Evolutionary conservation across 2,888 invertebrate genomes (phyloP), one percentile per base, ranked within the genome.

Genomic region (Gryllus longicercus): DNA sequence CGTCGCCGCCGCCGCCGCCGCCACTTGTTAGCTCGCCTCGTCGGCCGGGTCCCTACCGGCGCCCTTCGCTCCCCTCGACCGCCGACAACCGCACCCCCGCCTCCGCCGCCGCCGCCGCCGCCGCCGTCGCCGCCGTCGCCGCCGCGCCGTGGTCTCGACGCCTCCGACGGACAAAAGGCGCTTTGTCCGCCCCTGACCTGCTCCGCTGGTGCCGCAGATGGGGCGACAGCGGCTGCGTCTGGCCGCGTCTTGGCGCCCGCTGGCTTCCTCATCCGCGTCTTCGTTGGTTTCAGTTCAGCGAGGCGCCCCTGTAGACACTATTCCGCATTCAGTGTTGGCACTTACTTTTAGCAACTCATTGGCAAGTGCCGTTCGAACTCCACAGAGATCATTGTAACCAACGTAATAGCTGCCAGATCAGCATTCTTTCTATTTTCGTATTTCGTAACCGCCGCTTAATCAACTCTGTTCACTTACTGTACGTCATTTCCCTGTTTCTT

Each of bases 1-100:
- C 38, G 76, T 23, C 76, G 76, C 76, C 76, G 25, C 76, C 25
- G 76, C 76, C 76, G 16, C 76, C 76, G 25, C 76, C 21, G 38
- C 76, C 76, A 18, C 76, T 76, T 76, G n/a, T 76, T 76, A 16
- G 23, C 21, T 25, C 76, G 16, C 76, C 25, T 23, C 76, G 25
- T 25, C 25, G 14, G 76, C 74, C 74, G 18, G 18, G 74, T 8
- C 74, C 74, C 21, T 5, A 11, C 18, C 74, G 18, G 14, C 74
- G 18, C 21, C 21, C 74, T 74, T 11, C 38, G 38, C 38, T 38
- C 38, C 38, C 38, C 38, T 38, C 38, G 38, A 5, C 38, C 38
- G 38, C 38, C 38, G 5, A 5, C 38, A 8, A 38, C 38, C 38
- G 38, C 38, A 38, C 38, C 38, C 38, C 38, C 38, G 38, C 38